These are phyloP conservation scores for Xestia ashworthii DNA, from an alignment of 2,888 invertebrate genomes.

Conservation along the genomic window DNA sequence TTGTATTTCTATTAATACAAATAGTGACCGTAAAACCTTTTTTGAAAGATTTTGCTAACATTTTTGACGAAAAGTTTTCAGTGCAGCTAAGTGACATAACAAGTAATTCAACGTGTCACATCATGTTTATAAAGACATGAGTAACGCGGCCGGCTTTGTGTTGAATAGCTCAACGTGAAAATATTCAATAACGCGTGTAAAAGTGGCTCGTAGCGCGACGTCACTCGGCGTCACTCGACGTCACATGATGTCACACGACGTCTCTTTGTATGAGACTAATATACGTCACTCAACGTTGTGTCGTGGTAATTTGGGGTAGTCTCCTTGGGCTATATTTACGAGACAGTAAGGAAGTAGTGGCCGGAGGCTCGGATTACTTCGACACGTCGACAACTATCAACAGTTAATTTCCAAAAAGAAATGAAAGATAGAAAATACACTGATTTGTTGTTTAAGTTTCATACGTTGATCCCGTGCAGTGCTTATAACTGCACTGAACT, in stretches of 20 bases:
- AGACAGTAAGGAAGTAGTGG: neutral
- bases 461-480: neutral
- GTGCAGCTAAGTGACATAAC: neutral
- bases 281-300: conserved; percentile 4
- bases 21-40: neutral
- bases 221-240: neutral
- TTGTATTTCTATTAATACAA: neutral
- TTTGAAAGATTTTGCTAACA: neutral
- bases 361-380: neutral
- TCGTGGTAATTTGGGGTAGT: neutral
- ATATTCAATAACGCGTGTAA: conserved; percentile 14
- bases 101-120: neutral
- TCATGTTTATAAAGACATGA: neutral
- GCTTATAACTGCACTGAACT: neutral
- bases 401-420: neutral
- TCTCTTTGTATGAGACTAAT: conserved; percentile 2
- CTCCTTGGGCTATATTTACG: neutral
- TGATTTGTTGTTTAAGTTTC: neutral
- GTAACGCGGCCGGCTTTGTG: neutral
- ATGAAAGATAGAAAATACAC: neutral
- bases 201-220: neutral
- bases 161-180: neutral
- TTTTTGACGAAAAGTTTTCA: neutral
- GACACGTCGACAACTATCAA: neutral
- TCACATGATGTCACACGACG: neutral